Conservation (phyloP, 2,888 invertebrate species). For the Hanleya hanleyi region DNA sequence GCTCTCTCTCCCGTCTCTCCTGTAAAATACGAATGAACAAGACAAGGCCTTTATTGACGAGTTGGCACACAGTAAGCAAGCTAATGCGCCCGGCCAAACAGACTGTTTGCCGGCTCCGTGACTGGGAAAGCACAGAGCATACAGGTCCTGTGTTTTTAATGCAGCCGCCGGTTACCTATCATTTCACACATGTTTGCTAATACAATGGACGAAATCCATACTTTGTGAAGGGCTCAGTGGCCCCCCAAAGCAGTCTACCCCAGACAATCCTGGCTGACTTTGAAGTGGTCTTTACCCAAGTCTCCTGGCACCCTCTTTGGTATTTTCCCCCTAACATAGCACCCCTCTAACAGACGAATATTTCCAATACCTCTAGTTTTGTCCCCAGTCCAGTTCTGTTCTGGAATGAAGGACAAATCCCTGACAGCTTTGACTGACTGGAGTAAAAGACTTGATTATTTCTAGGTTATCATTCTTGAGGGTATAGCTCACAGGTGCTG, state of each 20-base stretch:
- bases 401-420: too few species aligned
- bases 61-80: constrained; percentile 1
- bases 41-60: constrained; percentile 5
- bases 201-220: not conserved
- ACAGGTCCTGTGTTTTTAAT: constrained; percentile 5
- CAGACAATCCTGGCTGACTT: not conserved
- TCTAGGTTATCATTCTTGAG: too few species aligned
- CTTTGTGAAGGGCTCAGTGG: not conserved
- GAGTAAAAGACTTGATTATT: too few species aligned
- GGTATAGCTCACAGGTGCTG: too few species aligned
- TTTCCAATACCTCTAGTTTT: too few species aligned
- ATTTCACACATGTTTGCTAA: constrained; percentile 7
- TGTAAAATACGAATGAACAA: constrained; percentile 37
- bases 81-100: constrained; percentile 3
- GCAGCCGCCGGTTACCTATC: not conserved
- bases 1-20: constrained; percentile 95
- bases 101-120: not conserved
- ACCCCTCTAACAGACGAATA: too few species aligned
- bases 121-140: not conserved
- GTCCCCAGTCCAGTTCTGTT: too few species aligned
- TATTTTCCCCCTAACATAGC: too few species aligned
- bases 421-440: too few species aligned
- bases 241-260: not conserved
- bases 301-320: not conserved
- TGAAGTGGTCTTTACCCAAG: not conserved